Evolutionary conservation across 2,113 vertebrate genomes (phyloP), one percentile per base, ranked within the genome.

Genomic region (Poeciliopsis turrubarensis): DNA sequence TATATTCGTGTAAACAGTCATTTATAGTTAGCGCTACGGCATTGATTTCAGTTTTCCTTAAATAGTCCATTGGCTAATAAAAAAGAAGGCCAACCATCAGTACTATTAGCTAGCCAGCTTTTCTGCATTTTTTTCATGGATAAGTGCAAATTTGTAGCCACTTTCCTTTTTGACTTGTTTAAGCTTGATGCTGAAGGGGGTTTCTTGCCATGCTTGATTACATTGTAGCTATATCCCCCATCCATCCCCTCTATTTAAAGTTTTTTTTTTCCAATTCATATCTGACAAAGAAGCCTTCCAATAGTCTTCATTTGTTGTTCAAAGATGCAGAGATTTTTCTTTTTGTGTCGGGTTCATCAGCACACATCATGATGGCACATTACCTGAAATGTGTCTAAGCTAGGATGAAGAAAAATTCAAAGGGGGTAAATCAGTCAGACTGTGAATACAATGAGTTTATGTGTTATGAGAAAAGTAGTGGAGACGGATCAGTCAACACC

Each of bases 401-500:
- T 32, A 70, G 73, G 67, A 86, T 29, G 60, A 69, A 84, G 84
- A 68, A 71, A 70, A 70, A 72, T 65, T 67, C 61, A 63, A 32
- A 67, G 62, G 57, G 25, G 37, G 51, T 61, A 31, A 79, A 82
- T 89, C 72, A 75, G 70, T 84, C 75, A 71, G 44, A 66, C 66
- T 32, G 27, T 74, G 77, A 86, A 74, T 79, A 29, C 73, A 81
- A 78, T 66, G 25, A 25, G 51, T 79, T 74, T 84, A 74, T 82
- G 83, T 78, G 65, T 85, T 66, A 39, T 77, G 70, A 73, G 34
- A 51, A 82, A 65, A 76, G 51, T 44, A 30, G 60, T 44, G 47
- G 34, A 75, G 75, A 77, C 41, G 15, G 60, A 79, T 75, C 68
- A 78, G 51, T 60, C 29, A n/a, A 26, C 37, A 60, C 54, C 66